Evolutionary conservation across 2,113 vertebrate species (phyloP), one percentile per base, ranked within the genome.

Genomic region (Odontesthes bonariensis): DNA sequence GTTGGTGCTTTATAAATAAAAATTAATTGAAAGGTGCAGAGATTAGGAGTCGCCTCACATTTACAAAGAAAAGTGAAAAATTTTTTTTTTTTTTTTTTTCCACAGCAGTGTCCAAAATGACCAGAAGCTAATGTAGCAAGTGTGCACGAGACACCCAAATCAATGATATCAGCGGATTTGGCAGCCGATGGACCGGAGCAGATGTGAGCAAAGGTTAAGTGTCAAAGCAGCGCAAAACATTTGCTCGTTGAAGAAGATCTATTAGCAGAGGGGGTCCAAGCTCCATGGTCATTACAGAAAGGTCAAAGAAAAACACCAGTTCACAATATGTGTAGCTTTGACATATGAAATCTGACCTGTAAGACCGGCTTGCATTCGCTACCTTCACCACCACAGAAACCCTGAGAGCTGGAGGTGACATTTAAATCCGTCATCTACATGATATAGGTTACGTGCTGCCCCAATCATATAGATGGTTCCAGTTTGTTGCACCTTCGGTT

Each of bases 191-290:
- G 56, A 69, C 31, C 46, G 0, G 22, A 79, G 80, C 85, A 84
- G 83, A 83, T 79, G 84, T 75, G 51, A 82, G 88, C 69, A 86
- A 90, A 90, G 86, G 86, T 88, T 71, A 89, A 74, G 69, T 79
- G 88, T 86, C 86, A 88, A 86, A 75, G 76, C 76, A 57, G 12
- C 2, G 79, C 76, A 69, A 75, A 80, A 83, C 77, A 72, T 76
- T 72, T 19, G 14, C 73, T 46, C 11, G n/a, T 60, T 75, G 78
- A 84, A 64, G 72, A 73, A 77, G 83, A 84, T 46, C 58, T 68
- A 32, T 17, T 20, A 73, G 9, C 84, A 61, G 84, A 56, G 13
- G 69, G 82, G n/a, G 0, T 27, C 8, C 3, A 12, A 55, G 73
- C 81, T 23, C 16, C 0, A 1, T 57, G 81, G 67, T 76, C 80